Base-by-base conservation (phyloP, 1,140 invertebrate species). In the Leguminivora glycinivorella region DNA sequence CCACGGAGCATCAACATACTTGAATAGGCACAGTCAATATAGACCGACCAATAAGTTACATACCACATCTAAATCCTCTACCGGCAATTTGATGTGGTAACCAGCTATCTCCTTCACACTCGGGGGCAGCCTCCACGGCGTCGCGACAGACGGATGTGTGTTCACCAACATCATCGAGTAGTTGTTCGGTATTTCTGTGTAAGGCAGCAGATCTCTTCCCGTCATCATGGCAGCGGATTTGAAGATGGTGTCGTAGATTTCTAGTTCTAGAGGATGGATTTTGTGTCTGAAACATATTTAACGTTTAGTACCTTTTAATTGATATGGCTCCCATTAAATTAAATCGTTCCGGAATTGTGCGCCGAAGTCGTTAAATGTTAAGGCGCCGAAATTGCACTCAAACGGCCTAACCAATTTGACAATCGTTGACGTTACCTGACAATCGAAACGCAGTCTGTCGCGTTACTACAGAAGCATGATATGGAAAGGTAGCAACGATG, bases 81-180 rank as follows among this genome's bases (percentile, higher is more conserved):
- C 34, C 9, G 67, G 67, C 19, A 43, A 24, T 68, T 68, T 68
- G 12, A 68, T 26, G 26, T 68, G 67, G 24, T 68, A 68, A 12
- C 67, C 67, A 68, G 34, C 67, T 40, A 68, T 68, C 34, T 68
- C 67, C 67, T 17, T 68, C 10, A 68, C 67, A 22, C 43, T 68
- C 10, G 67, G 67, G 14, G 67, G 67, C 9, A 68, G 19, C 38
- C 67, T 68, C 67, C 67, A 68, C 1, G 67, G 34, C 14, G 34
- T 47, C 5, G 19, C 67, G 1, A 68, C 43, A 10, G 67, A 43
- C 6, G 67, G 38, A 68, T 68, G 67, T 3, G 34, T 68, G 19
- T 68, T 68, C 12, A 43, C 67, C 31, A 68, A 34, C 67, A 68
- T 68, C 67, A 68, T 68, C 2, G 67, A 43, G 31, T 68, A 68